These are phyloP conservation scores for Clarias pachynema DNA, from an alignment of 2,797 vertebrate species.

Conservation along the genomic window DNA sequence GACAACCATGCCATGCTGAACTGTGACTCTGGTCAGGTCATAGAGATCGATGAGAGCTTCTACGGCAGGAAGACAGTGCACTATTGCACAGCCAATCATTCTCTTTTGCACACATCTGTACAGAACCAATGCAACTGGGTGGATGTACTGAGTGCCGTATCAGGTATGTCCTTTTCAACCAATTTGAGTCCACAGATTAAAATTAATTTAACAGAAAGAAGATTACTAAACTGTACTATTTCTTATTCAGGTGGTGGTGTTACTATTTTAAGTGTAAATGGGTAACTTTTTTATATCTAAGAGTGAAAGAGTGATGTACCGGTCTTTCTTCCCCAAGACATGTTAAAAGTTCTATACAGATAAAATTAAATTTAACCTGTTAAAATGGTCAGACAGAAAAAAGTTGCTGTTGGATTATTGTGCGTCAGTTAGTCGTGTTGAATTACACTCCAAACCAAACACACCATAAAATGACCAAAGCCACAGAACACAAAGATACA, in stretches of 20 bases:
- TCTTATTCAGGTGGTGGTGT: not conserved
- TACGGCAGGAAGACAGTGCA: conserved; percentile 84
- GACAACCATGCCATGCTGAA: conserved; percentile 85
- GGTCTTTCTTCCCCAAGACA: not conserved
- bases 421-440: not conserved
- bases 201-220: not conserved
- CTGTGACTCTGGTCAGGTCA: conserved; percentile 88
- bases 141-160: conserved; percentile 79
- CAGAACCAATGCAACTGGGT: conserved; percentile 85
- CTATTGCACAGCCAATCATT: conserved; percentile 74
- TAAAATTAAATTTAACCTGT: too few species aligned
- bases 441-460: not conserved
- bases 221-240: not conserved
- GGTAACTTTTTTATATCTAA: not conserved
- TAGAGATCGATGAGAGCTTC: conserved; percentile 84
- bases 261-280: not conserved
- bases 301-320: not conserved
- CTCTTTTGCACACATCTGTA: conserved; percentile 46
- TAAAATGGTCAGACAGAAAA: not conserved
- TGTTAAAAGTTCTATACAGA: too few species aligned
- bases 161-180: conserved; percentile 73
- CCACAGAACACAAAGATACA: not conserved
- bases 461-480: conserved; percentile 17
- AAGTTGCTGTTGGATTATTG: not conserved
- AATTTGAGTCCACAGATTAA: not conserved